Evolutionary conservation across 2,888 invertebrate species (phyloP).

Genomic region (Amblyjoppa proteus): DNA sequence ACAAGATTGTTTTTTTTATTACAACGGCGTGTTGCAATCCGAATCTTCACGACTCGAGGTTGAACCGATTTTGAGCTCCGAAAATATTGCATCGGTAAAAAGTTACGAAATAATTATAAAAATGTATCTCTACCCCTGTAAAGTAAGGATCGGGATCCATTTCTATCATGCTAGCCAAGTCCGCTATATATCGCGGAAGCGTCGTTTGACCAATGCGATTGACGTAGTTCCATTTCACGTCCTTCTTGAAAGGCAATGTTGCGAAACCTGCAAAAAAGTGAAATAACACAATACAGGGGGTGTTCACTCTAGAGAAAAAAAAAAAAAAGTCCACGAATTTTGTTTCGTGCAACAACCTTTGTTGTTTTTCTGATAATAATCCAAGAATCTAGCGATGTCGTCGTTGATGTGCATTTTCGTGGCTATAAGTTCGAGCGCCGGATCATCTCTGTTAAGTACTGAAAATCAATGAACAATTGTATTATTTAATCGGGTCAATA

Average conservation of each 20-base stretch:
- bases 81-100: neutral
- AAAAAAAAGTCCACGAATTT: neutral
- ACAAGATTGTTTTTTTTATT: too few relatives aligned
- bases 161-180: constrained; percentile 79
- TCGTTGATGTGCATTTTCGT: constrained; percentile 76
- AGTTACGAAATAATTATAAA: neutral
- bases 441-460: constrained; percentile 78
- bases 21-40: too few relatives aligned
- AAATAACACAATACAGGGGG: neutral
- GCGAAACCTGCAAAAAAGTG: constrained; percentile 70
- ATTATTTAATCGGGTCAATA: neutral
- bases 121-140: constrained; percentile 75
- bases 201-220: constrained; percentile 55
- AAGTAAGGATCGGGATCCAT: constrained; percentile 82
- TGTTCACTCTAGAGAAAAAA: neutral
- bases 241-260: constrained; percentile 67
- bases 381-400: constrained; percentile 75
- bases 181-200: constrained; percentile 78
- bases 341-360: constrained; percentile 66
- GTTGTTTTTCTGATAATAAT: constrained; percentile 73
- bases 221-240: constrained; percentile 70
- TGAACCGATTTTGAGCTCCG: neutral
- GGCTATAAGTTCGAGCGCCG: constrained; percentile 76
- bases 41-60: neutral
- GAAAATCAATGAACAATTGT: constrained; percentile 17